phyloP scores from a whole-genome alignment of 2,113 vertebrate genomes.

The Nyctereutes procyonoides region DNA sequence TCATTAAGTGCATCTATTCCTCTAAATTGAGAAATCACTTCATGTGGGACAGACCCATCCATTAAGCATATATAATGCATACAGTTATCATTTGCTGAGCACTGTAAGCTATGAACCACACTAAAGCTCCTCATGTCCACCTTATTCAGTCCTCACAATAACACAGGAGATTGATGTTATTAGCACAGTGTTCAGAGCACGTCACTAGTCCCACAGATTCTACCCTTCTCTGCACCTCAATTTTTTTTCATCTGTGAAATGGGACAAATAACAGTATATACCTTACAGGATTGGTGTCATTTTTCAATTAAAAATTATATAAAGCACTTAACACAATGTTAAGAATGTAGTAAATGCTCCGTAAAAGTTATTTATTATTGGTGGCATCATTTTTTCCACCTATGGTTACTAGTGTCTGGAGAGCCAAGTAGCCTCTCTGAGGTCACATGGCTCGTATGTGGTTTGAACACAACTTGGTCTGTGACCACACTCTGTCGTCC shows the following conservation, averaged over 20 bases:
- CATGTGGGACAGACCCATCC: not conserved
- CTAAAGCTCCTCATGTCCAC: not conserved
- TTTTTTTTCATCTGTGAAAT: conserved; percentile 49
- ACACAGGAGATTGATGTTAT: not conserved
- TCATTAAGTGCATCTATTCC: not conserved
- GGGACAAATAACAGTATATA: not conserved
- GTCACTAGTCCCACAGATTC: not conserved
- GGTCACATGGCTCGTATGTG: not conserved
- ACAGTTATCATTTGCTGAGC: not conserved
- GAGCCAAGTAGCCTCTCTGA: not conserved
- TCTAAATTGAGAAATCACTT: not conserved
- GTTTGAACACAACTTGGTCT: not conserved
- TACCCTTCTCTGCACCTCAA: not conserved
- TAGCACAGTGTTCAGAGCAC: not conserved
- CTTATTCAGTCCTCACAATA: not conserved
- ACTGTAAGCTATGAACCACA: not conserved
- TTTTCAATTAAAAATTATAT: not conserved
- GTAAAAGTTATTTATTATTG: not conserved
- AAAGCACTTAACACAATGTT: not conserved
- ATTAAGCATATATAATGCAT: not conserved
- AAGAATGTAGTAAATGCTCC: not conserved
- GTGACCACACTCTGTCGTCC: not conserved
- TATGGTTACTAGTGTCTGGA: too few species aligned
- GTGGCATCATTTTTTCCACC: not conserved
- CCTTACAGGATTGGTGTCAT: not conserved